Evolutionary conservation across 23 tunicate species (phyloP), one percentile per base, ranked within the genome.

Genomic region (Corella eumyota): DNA sequence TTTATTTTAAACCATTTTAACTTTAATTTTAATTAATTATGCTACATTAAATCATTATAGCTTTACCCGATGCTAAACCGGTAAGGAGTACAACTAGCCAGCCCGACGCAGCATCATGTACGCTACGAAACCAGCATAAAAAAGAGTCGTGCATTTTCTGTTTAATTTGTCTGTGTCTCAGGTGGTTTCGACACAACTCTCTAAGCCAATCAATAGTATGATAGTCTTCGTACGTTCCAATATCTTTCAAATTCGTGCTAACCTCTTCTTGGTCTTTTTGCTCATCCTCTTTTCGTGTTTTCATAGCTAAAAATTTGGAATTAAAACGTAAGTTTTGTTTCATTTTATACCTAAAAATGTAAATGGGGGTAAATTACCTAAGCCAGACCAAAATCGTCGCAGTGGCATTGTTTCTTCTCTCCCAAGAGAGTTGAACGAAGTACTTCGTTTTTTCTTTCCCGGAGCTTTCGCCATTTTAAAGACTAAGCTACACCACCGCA

Each of bases 131-230:
- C 35, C 25, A 27, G 7, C 56, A 64, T 11, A 52, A 34, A 13
- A 57, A 72, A 9, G 80, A 65, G 30, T 80, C 87, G 9, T 50
- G 62, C 32, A 36, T 44, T 19, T 58, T 52, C 33, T 68, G 57
- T 47, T 62, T 30, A 27, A 78, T 72, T 66, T 87, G 86, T 19
- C 96, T 44, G 59, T 78, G 78, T 27, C 96, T 65, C 30, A 78
- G 46, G 1, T 78, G 80, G 56, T 79, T 85, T 26, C 74, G 61
- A 7, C 90, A 73, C 82, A 80, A 69, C 63, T 90, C 97, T 50
- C 97, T 33, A 0, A 79, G 77, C 97, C 97, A 90, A 45, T 90
- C 97, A 32, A 90, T 90, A 11, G 90, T 90, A 34, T 80, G 78
- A 35, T 73, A 90, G 62, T 90, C 90, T 26, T 79, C 87, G 44